Evolutionary conservation across 2,797 vertebrate genomes (phyloP), one percentile per base, ranked within the genome.

Genomic region (Sphenopsis melanotis): DNA sequence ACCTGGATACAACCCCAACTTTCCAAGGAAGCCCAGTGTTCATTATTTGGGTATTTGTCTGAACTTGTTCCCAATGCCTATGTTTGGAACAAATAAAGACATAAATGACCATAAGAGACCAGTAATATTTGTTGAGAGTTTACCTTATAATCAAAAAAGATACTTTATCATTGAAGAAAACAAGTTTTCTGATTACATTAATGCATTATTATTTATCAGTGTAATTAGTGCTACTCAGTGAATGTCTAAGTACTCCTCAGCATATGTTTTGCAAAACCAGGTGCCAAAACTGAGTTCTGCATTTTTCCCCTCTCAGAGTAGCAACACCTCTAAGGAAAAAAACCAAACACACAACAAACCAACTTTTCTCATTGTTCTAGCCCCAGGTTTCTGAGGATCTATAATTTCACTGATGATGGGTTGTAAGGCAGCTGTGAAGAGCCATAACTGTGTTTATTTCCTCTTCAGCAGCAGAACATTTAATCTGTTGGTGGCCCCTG

Each of bases 241-340:
- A 50, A 49, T 21, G 2, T 32, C 44, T 71, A 87, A 77, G 16
- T 22, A 61, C 8, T 50, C 32, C 16, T 89, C 30, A 44, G 34
- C 1, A 20, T 12, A 21, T 0, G 0, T 23, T 80, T 85, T 83
- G 37, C 41, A 56, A 91, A 95, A 87, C 6, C 1, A 10, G 7
- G 30, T 49, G 39, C 47, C 60, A 65, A 87, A 78, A 18, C 5
- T 1, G 8, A 59, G 37, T 44, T 77, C 53, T 57, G 7, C 24
- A 14, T 65, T 69, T 10, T 4, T 34, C 18, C 24, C 1, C 2
- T 1, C 49, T 89, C 46, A 64, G 32, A 36, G 6, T 1, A 0
- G 8, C n/a, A 64, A 66, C 3, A 42, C 1, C 21, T 17, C 12
- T 30, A 68, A 63, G 7, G 57, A 77, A 56, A 15, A 12, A 41